A percentile compares a stretch with the other conserved stretches of the same genome.
Evolutionary conservation across 2,113 vertebrate genomes (phyloP).

Genomic region (Verasper variegatus): DNA sequence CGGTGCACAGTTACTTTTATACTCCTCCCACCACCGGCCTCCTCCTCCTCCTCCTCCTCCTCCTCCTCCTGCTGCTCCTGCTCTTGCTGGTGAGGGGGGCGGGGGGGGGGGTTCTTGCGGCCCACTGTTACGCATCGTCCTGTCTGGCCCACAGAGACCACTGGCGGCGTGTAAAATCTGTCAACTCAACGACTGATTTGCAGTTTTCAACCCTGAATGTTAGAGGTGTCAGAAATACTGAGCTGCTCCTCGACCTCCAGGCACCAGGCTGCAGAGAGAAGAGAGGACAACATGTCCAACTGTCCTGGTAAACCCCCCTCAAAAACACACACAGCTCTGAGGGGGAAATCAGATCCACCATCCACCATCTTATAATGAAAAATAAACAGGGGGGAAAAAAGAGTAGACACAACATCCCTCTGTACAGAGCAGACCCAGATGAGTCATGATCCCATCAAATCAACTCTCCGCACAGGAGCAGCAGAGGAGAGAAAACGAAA

Average conservation of each 20-base stretch:
- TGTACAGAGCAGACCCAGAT: slow-evolving; percentile 52
- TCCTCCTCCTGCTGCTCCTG: not conserved
- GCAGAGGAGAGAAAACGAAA: slow-evolving; percentile 13
- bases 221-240: not conserved
- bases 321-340: too few species aligned
- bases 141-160: not conserved
- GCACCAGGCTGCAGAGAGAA: too few species aligned
- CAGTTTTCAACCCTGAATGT: not conserved
- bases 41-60: not conserved
- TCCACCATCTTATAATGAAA: slow-evolving; percentile 5
- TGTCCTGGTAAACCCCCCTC: too few species aligned
- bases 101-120: not conserved
- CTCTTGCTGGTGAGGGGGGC: too few species aligned
- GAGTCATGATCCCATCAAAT: slow-evolving; percentile 56
- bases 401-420: slow-evolving; percentile 71
- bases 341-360: too few species aligned
- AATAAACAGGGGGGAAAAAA: slow-evolving; percentile 15
- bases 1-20: slow-evolving; percentile 47
- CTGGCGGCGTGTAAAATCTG: not conserved
- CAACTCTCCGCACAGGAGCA: slow-evolving; percentile 20
- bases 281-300: too few species aligned
- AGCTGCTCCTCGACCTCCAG: too few species aligned
- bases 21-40: not conserved
- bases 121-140: not conserved
- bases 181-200: not conserved